A percentile compares a stretch with the other conserved stretches of the same genome.
Conservation (phyloP, 1,140 invertebrate genomes). For the Aphelinus certus region DNA sequence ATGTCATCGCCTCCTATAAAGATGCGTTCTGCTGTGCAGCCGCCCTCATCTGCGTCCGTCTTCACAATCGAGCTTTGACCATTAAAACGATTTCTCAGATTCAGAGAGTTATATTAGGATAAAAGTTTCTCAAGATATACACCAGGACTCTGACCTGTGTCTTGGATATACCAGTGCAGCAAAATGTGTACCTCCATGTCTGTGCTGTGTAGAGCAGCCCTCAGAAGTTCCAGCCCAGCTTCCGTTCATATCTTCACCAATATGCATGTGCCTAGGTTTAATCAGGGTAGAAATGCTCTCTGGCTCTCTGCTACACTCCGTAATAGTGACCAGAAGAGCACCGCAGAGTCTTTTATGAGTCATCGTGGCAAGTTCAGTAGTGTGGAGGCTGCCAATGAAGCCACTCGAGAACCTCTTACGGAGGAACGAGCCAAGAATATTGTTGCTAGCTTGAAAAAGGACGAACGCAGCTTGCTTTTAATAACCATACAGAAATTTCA, state of each 20-base stretch:
- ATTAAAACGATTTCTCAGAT: no score
- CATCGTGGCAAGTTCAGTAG: constrained; percentile 33
- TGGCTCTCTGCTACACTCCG: neutral
- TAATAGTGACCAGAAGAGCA: neutral
- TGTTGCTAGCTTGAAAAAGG: constrained; percentile 72
- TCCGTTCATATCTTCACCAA: constrained; percentile 7
- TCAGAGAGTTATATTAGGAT: no score
- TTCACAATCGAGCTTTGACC: constrained; percentile 14
- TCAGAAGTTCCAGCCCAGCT: constrained; percentile 5
- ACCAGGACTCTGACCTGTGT: neutral
- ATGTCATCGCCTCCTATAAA: neutral
- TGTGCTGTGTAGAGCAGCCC: constrained; percentile 22
- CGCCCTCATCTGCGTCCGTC: neutral
- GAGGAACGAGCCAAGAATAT: constrained; percentile 77
- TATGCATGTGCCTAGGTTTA: constrained; percentile 23
- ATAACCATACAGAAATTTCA: constrained; percentile 75
- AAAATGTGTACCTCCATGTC: constrained; percentile 28
- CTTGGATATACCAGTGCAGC: neutral
- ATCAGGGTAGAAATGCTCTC: constrained; percentile 18
- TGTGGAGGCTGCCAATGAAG: constrained; percentile 32
- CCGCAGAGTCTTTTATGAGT: neutral
- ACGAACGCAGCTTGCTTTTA: constrained; percentile 74
- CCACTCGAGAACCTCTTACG: constrained; percentile 64
- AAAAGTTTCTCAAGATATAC: no score
- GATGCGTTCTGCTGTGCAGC: neutral